Base-by-base conservation (phyloP, 2,888 invertebrate genomes). In the Hirtodrosophila trivittata region DNA sequence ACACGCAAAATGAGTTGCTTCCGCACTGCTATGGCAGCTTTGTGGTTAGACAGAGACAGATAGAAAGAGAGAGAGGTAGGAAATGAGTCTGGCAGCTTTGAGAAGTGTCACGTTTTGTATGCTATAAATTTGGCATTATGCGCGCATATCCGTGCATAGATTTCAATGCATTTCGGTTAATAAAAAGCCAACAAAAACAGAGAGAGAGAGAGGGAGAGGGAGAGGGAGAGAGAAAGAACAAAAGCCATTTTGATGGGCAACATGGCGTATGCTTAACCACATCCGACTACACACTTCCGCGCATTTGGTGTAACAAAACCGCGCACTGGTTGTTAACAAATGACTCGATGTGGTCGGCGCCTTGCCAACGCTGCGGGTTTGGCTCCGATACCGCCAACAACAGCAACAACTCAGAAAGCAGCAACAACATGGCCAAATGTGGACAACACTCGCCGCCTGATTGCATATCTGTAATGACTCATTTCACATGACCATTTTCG, bases 391-490 rank as follows among this genome's bases (percentile, higher is more conserved):
- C 38, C 50, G 37, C 28, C 54, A 43, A 16, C 33, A 30, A 21
- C 52, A 41, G 2, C 33, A 50, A 35, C 37, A 30, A 2, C 30
- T n/a, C n/a, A n/a, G n/a, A n/a, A n/a, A 42, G 6, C 10, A 52
- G 26, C 45, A 66, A 47, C 43, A 47, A 9, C 28, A 28, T 7
- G 9, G 5, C 7, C 10, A 52, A 32, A 39, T 33, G 41, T 41
- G 46, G 41, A 52, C 56, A 70, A 18, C 71, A 57, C 26, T 60
- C 56, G 37, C 47, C 21, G 71, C 50, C 86, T 67, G 83, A 85
- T 82, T 87, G 80, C 82, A 82, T 78, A 86, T 84, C 77, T 69
- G 83, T 87, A 85, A 87, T 83, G 82, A 85, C 86, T 83, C 87
- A 83, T 87, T 83, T 85, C 70, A 73, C 76, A 77, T 82, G 86